These are phyloP conservation scores for Hydrozoanthus gracilis DNA, from an alignment of 92 coral and sea anemone genomes.

Conservation along the genomic window DNA sequence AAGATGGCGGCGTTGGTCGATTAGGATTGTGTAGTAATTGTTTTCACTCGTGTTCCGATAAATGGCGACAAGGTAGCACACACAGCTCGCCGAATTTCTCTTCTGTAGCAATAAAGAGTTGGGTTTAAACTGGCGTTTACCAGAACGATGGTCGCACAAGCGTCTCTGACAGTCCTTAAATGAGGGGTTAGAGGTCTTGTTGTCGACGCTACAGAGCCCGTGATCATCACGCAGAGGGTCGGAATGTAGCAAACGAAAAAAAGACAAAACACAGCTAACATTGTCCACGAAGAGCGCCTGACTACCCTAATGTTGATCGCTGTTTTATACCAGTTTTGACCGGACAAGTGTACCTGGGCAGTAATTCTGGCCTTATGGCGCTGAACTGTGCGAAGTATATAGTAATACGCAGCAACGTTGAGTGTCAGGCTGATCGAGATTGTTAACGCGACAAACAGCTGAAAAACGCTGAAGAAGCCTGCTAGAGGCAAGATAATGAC, in stretches of 20 bases:
- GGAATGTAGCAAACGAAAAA: slow-evolving; percentile 27
- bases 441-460: neutral
- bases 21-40: neutral
- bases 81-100: slow-evolving; percentile 30
- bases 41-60: neutral
- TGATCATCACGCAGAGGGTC: slow-evolving; percentile 2
- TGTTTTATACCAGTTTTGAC: neutral
- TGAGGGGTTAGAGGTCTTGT: neutral
- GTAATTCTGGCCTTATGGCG: slow-evolving; percentile 24
- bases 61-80: neutral
- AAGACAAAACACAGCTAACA: slow-evolving; percentile 21
- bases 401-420: slow-evolving; percentile 8
- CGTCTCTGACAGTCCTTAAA: neutral
- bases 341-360: neutral
- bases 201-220: slow-evolving; percentile 7
- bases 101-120: slow-evolving; percentile 26
- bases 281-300: slow-evolving; percentile 38
- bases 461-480: slow-evolving; percentile 5
- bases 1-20: no score
- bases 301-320: neutral
- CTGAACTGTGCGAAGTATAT: neutral
- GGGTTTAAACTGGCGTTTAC: slow-evolving; percentile 35
- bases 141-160: slow-evolving; percentile 20
- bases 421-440: slow-evolving; percentile 6
- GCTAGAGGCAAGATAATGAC: neutral